Base-by-base conservation (phyloP, 2,797 vertebrate species). In the Florisuga fusca region DNA sequence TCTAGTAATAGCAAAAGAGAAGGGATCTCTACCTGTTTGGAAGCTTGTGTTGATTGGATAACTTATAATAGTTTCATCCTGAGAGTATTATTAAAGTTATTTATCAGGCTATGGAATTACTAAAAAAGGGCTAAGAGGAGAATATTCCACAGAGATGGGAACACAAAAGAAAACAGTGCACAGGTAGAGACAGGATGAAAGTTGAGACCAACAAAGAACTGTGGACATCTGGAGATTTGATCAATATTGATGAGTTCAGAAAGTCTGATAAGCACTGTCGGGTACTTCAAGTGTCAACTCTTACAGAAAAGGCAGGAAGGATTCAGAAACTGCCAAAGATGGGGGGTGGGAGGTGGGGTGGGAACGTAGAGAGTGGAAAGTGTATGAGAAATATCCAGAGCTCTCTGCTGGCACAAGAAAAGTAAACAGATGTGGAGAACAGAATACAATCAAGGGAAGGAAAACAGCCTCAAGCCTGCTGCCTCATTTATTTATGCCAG, bases 401-500 rank as follows among this genome's bases (percentile, higher is more conserved):
- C 7, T 92, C 68, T 91, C 46, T 0, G 0, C 34, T 96, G 94
- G 93, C 94, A 93, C 36, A 46, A 51, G 57, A 71, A 51, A 54
- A 68, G 53, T 20, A 77, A 91, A 87, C 91, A 94, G 89, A 91
- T 96, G 93, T 95, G 75, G 26, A 89, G 75, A 85, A 50, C 29
- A 80, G 41, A 29, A 68, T 25, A 93, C 7, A 85, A 13, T 48
- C 89, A 96, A 89, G 82, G 87, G 73, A 64, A 83, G 78, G 81
- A 92, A 94, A 93, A 46, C 22, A 95, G 61, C 43, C 93, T 77
- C 26, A 2, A 77, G 75, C 64, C 84, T 89, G 57, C 91, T 96
- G 87, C 59, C 89, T 74, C 31, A 57, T 92, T 91, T 95, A 76
- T 96, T 95, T 83, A 77, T 89, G 78, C 89, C 93, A 94, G 54